These are phyloP conservation scores for Melopsittacus undulatus DNA, from an alignment of 2,797 vertebrate species.

Conservation along the genomic window DNA sequence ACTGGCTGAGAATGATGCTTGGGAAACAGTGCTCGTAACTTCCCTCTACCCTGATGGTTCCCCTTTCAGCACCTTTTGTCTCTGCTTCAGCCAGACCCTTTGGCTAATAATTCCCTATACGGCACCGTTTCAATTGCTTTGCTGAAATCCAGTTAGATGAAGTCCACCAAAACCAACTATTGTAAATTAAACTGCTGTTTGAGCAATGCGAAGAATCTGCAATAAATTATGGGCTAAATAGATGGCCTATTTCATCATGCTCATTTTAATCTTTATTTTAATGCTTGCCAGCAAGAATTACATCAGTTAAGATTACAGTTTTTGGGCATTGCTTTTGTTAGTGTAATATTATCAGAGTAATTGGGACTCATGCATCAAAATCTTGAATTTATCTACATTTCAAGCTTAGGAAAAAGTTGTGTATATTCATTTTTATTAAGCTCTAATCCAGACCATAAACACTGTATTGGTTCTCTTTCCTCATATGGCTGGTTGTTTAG, in stretches of 20 bases:
- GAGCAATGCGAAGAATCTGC: conserved; percentile 3
- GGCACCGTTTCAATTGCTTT: conserved; percentile 9
- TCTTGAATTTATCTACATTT: not conserved
- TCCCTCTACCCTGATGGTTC: not conserved
- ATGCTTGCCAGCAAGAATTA: not conserved
- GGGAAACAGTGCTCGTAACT: not conserved
- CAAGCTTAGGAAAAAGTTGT: not conserved
- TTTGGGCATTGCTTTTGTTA: not conserved
- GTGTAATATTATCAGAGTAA: not conserved
- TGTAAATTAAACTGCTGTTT: not conserved
- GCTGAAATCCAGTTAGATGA: conserved; percentile 35
- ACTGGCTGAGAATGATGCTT: not conserved
- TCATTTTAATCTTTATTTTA: not conserved
- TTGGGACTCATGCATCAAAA: not conserved
- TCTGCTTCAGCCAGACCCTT: not conserved
- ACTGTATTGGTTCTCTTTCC: not conserved
- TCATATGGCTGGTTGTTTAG: not conserved
- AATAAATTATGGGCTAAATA: not conserved
- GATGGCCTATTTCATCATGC: not conserved
- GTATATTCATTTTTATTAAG: not conserved
- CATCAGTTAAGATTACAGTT: not conserved
- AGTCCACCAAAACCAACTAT: not conserved
- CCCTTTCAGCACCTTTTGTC: conserved; percentile 28
- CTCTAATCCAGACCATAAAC: not conserved
- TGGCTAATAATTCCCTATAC: not conserved